A percentile compares a stretch with the other conserved stretches of the same genome.
These are phyloP conservation scores for Apis florea DNA, from an alignment of 1,140 invertebrate species.

Conservation along the genomic window DNA sequence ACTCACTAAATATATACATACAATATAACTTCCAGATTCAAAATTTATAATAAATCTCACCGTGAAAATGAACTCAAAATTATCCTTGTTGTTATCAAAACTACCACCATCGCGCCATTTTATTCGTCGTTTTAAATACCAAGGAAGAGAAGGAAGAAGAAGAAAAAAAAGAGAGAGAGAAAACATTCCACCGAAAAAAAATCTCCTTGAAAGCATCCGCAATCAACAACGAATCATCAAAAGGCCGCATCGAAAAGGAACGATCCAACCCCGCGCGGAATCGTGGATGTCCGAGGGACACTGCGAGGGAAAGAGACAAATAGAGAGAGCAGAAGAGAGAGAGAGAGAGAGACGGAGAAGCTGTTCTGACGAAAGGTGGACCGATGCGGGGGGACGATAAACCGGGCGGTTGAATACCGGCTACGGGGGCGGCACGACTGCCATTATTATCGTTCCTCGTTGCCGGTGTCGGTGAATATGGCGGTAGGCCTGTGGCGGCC, in stretches of 20 bases:
- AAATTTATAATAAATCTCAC: too few relatives aligned
- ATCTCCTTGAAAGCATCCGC: too few relatives aligned
- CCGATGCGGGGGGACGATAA: slow-evolving; percentile 34
- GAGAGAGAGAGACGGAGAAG: neutral
- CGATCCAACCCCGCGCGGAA: neutral
- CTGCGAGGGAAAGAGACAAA: slow-evolving; percentile 2
- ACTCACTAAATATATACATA: too few relatives aligned
- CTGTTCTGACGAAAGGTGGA: slow-evolving; percentile 41
- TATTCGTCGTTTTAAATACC: neutral
- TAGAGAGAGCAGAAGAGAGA: too few relatives aligned
- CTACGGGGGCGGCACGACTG: slow-evolving; percentile 41
- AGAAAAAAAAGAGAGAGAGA: too few relatives aligned
- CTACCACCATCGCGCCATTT: neutral
- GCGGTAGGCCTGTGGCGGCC: slow-evolving; percentile 21
- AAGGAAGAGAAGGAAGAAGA: too few relatives aligned
- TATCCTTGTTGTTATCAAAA: too few relatives aligned
- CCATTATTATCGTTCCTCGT: slow-evolving; percentile 49
- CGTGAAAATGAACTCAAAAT: too few relatives aligned
- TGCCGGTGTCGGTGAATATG: slow-evolving; percentile 41
- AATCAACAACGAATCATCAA: neutral
- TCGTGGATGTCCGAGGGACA: slow-evolving; percentile 22
- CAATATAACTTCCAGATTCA: too few relatives aligned
- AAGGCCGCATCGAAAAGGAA: neutral
- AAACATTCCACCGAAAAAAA: neutral
- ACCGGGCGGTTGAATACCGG: slow-evolving; percentile 35